Base-by-base conservation (phyloP, 2,797 vertebrate genomes). In the Schizothorax lantsangensis region DNA sequence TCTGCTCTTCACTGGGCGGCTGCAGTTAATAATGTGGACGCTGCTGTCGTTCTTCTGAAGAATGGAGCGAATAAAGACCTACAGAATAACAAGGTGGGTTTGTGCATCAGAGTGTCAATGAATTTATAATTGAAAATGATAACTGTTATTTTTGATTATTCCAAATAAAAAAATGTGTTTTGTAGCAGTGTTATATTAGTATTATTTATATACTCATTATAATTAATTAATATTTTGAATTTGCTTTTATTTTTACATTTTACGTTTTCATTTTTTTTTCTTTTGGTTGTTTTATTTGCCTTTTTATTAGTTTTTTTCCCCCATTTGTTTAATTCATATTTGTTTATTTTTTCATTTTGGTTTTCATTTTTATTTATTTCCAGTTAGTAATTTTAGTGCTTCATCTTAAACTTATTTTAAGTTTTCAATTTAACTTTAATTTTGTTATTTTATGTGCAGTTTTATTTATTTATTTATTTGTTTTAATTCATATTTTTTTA, bases 51-150 rank as follows among this genome's bases (percentile, higher is more conserved):
- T 45, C 95, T 99, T 1, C 93, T 99, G 47, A 99, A 99, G 94
- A 99, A 97, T 0, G 97, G 97, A 0, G 98, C 98, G 88, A 99
- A 99, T 91, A 99, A 99, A 79, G 98, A 99, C 90, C 97, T 99
- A 96, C 98, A 99, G 91, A 98, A 98, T 92, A 99, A 99, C 93
- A 99, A 99, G 97, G 98, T 98, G 86, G 81, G 69, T 69, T 69
- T 38, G 33, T 68, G 64, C 7, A 9, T 33, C 64, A 33, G 62
- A 15, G 14, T 33, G 26, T 23, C 54, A 66, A 17, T 66, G 6
- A 66, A 15, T 33, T 68, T 33, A 33, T 17, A 3, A 66, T 33
- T 7, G 2, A 33, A 66, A 30, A 66, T 59, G 2, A 59, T 33
- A 33, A 33, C 14, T 33, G 30, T 7, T 17, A 66, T 17, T 68